Evolutionary conservation across 2,797 vertebrate species (phyloP).

Genomic region (Hippopotamyrus pictus): DNA sequence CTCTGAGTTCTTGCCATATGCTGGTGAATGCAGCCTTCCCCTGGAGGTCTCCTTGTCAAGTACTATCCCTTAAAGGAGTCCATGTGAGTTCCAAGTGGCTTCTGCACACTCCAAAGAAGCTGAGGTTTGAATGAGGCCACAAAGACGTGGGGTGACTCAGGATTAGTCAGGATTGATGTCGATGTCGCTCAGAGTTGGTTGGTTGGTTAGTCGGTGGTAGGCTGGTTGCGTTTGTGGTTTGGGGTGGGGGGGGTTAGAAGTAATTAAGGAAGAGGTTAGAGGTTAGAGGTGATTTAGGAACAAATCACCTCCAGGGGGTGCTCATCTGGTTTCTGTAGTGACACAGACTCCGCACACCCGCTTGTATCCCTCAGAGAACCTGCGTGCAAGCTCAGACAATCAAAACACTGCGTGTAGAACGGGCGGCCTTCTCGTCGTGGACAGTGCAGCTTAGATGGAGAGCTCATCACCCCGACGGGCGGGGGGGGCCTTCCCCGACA

Average conservation of each 20-base stretch:
- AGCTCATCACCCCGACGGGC: neutral
- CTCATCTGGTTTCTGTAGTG: neutral
- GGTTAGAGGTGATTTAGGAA: neutral
- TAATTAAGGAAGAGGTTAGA: too few species aligned
- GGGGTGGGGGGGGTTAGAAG: neutral
- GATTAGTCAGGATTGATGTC: neutral
- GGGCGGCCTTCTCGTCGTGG: neutral
- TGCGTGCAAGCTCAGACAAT: neutral
- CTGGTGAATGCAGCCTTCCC: neutral
- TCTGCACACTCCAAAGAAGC: neutral
- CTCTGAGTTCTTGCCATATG: too few species aligned
- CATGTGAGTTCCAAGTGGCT: neutral
- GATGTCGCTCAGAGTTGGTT: neutral
- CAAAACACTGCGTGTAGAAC: neutral
- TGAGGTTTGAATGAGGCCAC: neutral
- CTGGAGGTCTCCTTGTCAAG: neutral
- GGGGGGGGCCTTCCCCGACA: neutral
- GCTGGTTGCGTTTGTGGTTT: neutral
- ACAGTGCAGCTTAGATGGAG: neutral
- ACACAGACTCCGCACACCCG: neutral
- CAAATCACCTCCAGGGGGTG: neutral
- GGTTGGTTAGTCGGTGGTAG: neutral
- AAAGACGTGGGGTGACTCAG: neutral
- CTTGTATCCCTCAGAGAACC: neutral
- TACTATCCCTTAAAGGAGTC: neutral